phyloP scores from a whole-genome alignment of 53 echinoderm and acorn worm species.

The Pentamera pediparva region DNA sequence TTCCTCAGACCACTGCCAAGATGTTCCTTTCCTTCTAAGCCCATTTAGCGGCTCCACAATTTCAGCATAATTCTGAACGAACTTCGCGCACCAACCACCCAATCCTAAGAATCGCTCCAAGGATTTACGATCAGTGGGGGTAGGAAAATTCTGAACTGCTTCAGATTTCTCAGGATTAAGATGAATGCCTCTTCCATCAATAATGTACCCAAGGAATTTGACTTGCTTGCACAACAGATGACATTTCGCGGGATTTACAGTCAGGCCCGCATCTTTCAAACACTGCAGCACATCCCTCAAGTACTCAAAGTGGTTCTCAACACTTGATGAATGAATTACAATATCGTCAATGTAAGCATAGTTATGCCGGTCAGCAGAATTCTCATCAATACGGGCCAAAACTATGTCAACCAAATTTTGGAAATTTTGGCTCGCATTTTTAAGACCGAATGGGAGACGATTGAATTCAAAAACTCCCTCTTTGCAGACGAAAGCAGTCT shows the following conservation, averaged over 20 bases:
- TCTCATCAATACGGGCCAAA: no score
- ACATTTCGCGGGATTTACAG: constrained; percentile 42
- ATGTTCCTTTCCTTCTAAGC: neutral
- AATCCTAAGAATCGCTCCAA: constrained; percentile 11
- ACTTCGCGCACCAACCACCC: neutral
- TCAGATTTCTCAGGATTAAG: constrained; percentile 12
- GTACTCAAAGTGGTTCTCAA: constrained; percentile 14
- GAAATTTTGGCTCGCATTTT: constrained; percentile 22
- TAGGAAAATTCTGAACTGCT: constrained; percentile 3
- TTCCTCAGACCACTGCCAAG: constrained; percentile 30
- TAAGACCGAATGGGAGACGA: constrained; percentile 21
- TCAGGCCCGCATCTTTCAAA: constrained; percentile 16
- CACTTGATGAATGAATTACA: constrained; percentile 22
- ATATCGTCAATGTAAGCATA: constrained; percentile 28
- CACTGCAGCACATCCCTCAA: constrained; percentile 14
- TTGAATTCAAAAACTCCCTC: constrained; percentile 19
- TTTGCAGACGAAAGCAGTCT: constrained; percentile 32
- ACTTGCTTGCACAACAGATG: constrained; percentile 5
- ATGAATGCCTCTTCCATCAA: neutral
- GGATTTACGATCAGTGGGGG: neutral
- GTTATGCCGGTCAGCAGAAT: neutral
- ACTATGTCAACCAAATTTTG: constrained; percentile 16
- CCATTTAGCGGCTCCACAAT: constrained; percentile 7
- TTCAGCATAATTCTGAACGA: neutral
- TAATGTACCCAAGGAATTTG: constrained; percentile 32